Conservation (phyloP, 2,113 vertebrate genomes). For the Amphiprion percula region DNA sequence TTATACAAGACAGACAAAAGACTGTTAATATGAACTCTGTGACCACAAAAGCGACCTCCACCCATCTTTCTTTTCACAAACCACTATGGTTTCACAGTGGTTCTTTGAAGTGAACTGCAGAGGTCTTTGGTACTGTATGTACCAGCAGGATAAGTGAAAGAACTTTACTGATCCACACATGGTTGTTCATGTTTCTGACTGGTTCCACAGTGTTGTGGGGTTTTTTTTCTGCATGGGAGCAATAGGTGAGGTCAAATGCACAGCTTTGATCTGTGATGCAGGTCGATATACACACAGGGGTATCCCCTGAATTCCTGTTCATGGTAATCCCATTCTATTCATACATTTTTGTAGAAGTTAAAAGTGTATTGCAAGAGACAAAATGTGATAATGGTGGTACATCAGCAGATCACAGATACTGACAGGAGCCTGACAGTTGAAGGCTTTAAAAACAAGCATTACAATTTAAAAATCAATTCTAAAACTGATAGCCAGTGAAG, state of each 20-base stretch:
- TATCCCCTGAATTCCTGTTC: too few species aligned
- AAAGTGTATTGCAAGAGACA: neutral
- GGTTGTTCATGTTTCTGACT: neutral
- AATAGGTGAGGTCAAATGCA: slow-evolving; percentile 6
- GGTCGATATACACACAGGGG: neutral
- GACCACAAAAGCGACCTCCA: slow-evolving; percentile 34
- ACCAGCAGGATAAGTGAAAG: neutral
- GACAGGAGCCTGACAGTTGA: too few species aligned
- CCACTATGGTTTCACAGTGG: slow-evolving; percentile 8
- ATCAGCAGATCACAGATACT: neutral
- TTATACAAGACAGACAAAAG: slow-evolving; percentile 73
- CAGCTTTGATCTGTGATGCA: slow-evolving; percentile 24
- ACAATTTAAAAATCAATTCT: too few species aligned
- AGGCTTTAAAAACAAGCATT: too few species aligned
- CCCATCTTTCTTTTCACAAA: slow-evolving; percentile 18
- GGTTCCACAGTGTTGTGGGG: neutral
- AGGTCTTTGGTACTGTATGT: neutral
- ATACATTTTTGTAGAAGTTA: too few species aligned
- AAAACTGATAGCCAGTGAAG: too few species aligned
- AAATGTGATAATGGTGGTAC: neutral
- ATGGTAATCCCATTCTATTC: too few species aligned
- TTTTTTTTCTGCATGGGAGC: slow-evolving; percentile 7
- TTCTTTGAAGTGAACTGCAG: slow-evolving; percentile 26
- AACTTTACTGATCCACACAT: neutral
- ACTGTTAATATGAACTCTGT: slow-evolving; percentile 61